A percentile compares a stretch with the other conserved stretches of the same genome.
These are phyloP conservation scores for Clarias batrachus DNA, from an alignment of 2,113 vertebrate genomes.

Conservation along the genomic window DNA sequence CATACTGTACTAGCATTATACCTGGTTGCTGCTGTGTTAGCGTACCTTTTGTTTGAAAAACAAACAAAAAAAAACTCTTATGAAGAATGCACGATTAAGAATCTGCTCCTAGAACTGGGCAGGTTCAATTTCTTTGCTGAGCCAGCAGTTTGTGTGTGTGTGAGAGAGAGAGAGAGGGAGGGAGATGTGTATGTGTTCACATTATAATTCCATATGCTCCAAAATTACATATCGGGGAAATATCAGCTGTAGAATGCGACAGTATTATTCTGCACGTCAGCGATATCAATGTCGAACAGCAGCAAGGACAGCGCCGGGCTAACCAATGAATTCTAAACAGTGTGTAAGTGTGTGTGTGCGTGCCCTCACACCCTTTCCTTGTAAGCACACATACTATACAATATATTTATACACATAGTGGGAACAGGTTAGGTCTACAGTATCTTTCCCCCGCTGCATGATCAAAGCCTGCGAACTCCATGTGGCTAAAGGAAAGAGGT, in stretches of 20 bases:
- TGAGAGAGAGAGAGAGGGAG: slow-evolving; percentile 24
- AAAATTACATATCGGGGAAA: slow-evolving; percentile 48
- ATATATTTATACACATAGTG: not conserved
- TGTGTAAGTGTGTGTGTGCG: slow-evolving; percentile 11
- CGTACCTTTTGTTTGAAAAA: no score
- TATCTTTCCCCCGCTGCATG: not conserved
- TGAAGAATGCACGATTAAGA: slow-evolving; percentile 42
- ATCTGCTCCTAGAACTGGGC: slow-evolving; percentile 38
- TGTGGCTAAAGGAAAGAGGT: slow-evolving; percentile 58
- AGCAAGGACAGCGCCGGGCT: slow-evolving; percentile 7
- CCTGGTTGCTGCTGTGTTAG: not conserved
- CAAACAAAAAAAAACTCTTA: not conserved
- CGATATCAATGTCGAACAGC: slow-evolving; percentile 16
- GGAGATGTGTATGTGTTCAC: slow-evolving; percentile 30
- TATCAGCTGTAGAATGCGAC: slow-evolving; percentile 38
- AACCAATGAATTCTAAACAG: slow-evolving; percentile 40
- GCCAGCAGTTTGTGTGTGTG: slow-evolving; percentile 30
- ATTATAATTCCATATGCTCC: slow-evolving; percentile 42
- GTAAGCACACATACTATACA: not conserved
- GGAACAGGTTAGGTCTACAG: not conserved
- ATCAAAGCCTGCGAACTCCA: slow-evolving; percentile 59
- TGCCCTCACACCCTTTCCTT: not conserved
- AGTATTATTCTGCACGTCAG: slow-evolving; percentile 42
- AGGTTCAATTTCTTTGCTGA: slow-evolving; percentile 49
- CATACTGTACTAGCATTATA: not conserved